Base-by-base conservation (phyloP, 2,888 invertebrate species). In the Ophonus ardosiacus region DNA sequence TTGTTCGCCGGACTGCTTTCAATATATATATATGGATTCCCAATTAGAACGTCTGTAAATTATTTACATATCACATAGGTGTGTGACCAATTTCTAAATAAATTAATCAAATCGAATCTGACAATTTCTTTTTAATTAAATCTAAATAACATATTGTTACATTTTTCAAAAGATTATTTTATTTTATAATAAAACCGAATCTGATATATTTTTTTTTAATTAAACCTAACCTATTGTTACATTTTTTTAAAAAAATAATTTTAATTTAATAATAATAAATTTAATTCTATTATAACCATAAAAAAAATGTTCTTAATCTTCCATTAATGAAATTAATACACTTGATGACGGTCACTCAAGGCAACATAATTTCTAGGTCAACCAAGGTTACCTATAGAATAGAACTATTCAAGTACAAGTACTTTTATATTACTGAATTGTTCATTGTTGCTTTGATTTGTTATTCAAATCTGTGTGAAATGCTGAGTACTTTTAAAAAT, bases 311-410 rank as follows among this genome's bases (percentile, higher is more conserved):
- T 51, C 6, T 51, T 8, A 51, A 59, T 59, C 10, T 59, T 38
- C 31, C n/a, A 63, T 21, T 63, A 17, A 21, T 63, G 24, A 21
- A 21, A 21, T 13, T n/a, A 68, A 38, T 38, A 31, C 31, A 24
- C 31, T 15, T 68, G 68, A 68, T 68, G 38, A 13, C 38, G 38
- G 38, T 38, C 31, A 40, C 7, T 68, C 68, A 68, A 68, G 68
- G 68, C 38, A 68, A 68, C 24, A 68, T 15, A 7, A 38, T 31
- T 68, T 68, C 68, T 68, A 68, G 68, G 68, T 68, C 68, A 68
- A 31, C n/a, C 68, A 68, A 68, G 68, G 68, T 68, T 31, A 17
- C 59, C 15, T 6, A 10, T 59, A 18, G 10, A 6, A 10, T 59
- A 18, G 10, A 6, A 4, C n/a, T 18, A 18, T 59, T 59, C 59